phyloP scores from a whole-genome alignment of 2,888 invertebrate species.

The Athalia cordata region DNA sequence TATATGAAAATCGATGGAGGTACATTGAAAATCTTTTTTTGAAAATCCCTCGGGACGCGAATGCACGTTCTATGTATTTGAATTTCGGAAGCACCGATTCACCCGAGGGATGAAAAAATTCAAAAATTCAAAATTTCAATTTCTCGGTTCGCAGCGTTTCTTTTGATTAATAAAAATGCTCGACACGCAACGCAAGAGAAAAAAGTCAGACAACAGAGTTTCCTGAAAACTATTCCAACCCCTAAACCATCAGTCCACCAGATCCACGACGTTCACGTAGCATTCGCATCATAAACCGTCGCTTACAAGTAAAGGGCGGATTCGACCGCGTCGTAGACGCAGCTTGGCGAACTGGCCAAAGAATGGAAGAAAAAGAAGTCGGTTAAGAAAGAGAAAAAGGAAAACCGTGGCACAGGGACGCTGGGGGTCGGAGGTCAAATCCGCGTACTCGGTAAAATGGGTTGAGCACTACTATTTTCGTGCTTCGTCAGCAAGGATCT shows the following conservation, averaged over 20 bases:
- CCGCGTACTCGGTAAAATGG: constrained; percentile 30
- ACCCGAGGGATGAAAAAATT: too few species aligned
- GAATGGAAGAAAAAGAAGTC: background rate
- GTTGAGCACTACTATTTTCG: constrained; percentile 28
- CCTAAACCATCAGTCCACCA: background rate
- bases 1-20: background rate
- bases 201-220: constrained; percentile 5
- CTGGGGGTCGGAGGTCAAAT: constrained; percentile 3
- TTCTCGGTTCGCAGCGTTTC: background rate
- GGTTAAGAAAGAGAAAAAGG: background rate
- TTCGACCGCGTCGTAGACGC: constrained; percentile 10
- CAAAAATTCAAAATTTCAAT: too few species aligned
- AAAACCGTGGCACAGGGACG: background rate
- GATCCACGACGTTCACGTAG: constrained; percentile 24
- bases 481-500: constrained; percentile 37
- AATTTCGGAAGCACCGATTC: background rate
- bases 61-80: background rate
- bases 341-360: constrained; percentile 11
- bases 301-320: constrained; percentile 43
- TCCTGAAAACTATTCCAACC: constrained; percentile 9
- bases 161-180: background rate
- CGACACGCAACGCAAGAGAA: background rate
- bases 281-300: constrained; percentile 39
- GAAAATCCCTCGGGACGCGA: background rate
- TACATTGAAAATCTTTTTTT: background rate